These are phyloP conservation scores for Caenorhabditis virilis DNA, from an alignment of 2,888 invertebrate genomes.

Conservation along the genomic window DNA sequence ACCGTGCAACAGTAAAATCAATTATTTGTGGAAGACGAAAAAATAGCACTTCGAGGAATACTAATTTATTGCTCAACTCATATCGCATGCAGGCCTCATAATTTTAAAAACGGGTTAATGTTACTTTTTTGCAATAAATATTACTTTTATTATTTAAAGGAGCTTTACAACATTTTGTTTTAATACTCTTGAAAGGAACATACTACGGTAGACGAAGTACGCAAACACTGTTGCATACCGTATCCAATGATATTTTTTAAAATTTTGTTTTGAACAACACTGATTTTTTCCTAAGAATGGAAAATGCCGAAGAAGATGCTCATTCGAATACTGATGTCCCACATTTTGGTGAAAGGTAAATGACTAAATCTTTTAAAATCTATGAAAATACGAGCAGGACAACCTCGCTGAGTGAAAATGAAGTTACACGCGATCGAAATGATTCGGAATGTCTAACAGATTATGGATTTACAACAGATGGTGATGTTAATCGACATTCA, in stretches of 20 bases:
- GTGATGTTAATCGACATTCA: constrained; percentile 28
- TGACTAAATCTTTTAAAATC: background rate
- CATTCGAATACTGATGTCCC: too few species aligned
- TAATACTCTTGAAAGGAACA: too few species aligned
- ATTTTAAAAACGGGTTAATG: background rate
- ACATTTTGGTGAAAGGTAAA: background rate
- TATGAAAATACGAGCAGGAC: too few species aligned
- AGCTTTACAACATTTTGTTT: too few species aligned
- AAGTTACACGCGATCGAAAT: background rate
- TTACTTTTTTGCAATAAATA: background rate
- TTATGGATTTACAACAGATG: constrained; percentile 27
- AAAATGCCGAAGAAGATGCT: background rate
- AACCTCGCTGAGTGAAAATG: constrained; percentile 8
- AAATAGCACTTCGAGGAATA: constrained; percentile 18
- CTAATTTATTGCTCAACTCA: constrained; percentile 37
- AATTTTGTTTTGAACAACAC: background rate
- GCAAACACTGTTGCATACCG: too few species aligned
- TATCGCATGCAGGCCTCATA: constrained; percentile 37
- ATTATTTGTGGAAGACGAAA: constrained; percentile 13
- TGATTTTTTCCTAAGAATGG: background rate
- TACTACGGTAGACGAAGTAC: too few species aligned
- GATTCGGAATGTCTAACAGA: constrained; percentile 8
- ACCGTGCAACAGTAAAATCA: constrained; percentile 47
- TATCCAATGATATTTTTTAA: too few species aligned
- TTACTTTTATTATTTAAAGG: too few species aligned